phyloP scores from a whole-genome alignment of 2,797 vertebrate species.

The Poeciliopsis gracilis region DNA sequence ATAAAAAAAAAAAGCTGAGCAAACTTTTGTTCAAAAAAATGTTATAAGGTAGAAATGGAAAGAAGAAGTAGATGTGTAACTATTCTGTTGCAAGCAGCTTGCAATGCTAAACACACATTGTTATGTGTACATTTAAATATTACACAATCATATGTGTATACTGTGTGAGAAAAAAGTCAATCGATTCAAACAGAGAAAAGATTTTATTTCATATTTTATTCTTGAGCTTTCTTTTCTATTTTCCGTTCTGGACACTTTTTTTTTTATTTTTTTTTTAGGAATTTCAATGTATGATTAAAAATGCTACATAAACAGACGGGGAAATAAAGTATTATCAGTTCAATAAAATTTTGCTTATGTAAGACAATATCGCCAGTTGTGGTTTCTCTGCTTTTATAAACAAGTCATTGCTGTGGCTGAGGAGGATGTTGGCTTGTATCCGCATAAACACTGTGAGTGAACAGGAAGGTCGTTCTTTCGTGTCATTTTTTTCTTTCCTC shows the following conservation, averaged over 20 bases:
- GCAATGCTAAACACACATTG: not conserved
- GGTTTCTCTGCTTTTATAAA: constrained; percentile 20
- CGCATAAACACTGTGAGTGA: constrained; percentile 14
- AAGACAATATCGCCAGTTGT: constrained; percentile 3
- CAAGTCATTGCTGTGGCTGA: constrained; percentile 24
- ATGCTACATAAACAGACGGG: constrained; percentile 40
- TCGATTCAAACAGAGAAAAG: not conserved
- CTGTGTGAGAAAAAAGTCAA: not conserved
- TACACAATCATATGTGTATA: not conserved
- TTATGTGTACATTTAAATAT: not conserved
- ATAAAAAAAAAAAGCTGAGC: not conserved
- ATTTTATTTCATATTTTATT: constrained; percentile 2
- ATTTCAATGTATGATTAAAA: constrained; percentile 43
- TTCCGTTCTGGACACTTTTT: constrained; percentile 23
- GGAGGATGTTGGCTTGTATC: constrained; percentile 17
- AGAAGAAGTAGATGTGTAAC: not conserved
- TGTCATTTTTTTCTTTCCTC: constrained; percentile 27
- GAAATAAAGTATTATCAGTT: constrained; percentile 18
- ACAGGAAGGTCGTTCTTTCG: constrained; percentile 17
- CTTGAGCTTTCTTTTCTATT: not conserved
- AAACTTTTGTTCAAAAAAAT: not conserved
- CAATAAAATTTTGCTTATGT: constrained; percentile 40
- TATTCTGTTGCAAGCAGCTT: not conserved
- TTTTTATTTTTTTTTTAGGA: constrained; percentile 9
- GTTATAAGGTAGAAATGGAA: not conserved